Conservation (phyloP, 2,888 invertebrate genomes). For the Macrosiphum euphorbiae region DNA sequence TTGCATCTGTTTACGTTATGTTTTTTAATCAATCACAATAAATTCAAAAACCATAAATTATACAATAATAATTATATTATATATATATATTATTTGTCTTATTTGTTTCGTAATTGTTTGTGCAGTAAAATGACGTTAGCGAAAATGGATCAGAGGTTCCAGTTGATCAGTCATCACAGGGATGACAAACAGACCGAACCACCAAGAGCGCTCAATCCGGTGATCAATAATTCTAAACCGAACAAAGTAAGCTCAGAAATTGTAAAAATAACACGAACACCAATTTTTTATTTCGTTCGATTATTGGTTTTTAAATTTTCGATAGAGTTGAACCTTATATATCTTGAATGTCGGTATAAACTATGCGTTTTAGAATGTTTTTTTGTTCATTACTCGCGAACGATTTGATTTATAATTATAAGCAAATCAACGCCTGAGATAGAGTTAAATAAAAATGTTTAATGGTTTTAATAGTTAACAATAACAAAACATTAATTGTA, state of each 20-base stretch:
- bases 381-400: neutral
- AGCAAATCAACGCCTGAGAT: neutral
- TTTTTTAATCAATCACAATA: neutral
- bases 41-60: neutral
- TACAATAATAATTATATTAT: neutral
- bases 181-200: slow-evolving; percentile 56
- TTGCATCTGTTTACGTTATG: neutral
- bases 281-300: neutral
- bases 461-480: neutral
- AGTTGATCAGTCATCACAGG: slow-evolving; percentile 57
- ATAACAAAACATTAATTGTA: slow-evolving; percentile 11
- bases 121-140: slow-evolving; percentile 57
- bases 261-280: neutral
- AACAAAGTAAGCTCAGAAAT: slow-evolving; percentile 54
- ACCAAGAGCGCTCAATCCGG: slow-evolving; percentile 55
- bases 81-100: neutral
- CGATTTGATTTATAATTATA: neutral
- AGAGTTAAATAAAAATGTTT: neutral
- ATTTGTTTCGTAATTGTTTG: neutral
- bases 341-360: neutral
- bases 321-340: neutral
- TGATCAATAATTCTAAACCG: slow-evolving; percentile 56
- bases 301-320: neutral
- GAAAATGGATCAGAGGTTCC: slow-evolving; percentile 62
- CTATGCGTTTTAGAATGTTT: neutral